Percentiles rank a stretch among this genome's conserved stretches.
Conservation (phyloP, 2,888 invertebrate species). For the Halictus ligatus region DNA sequence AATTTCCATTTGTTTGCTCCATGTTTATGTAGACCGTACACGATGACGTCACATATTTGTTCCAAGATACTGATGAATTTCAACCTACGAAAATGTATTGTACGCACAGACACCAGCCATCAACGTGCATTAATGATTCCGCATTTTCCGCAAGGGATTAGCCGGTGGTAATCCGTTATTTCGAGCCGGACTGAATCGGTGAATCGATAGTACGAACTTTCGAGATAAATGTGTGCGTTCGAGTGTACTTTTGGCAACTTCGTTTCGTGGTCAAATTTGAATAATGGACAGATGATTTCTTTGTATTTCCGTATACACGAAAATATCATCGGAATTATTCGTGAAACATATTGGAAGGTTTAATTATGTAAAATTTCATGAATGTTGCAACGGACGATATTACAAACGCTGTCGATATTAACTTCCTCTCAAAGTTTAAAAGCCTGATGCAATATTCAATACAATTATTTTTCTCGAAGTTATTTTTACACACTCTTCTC, state of each 20-base stretch:
- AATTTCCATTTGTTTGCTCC: not conserved
- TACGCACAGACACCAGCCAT: conserved; percentile 30
- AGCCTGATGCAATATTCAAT: not conserved
- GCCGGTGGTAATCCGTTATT: conserved; percentile 60
- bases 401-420: not conserved
- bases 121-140: conserved; percentile 55
- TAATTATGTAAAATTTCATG: not conserved
- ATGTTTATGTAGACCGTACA: too few relatives aligned
- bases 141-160: conserved; percentile 60
- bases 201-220: conserved; percentile 7
- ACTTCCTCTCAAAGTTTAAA: not conserved
- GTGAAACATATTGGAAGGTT: not conserved
- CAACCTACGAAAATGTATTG: conserved; percentile 6
- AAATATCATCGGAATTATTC: not conserved
- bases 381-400: not conserved
- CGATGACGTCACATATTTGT: not conserved
- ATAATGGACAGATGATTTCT: not conserved
- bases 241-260: conserved; percentile 6
- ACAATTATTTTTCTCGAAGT: not conserved
- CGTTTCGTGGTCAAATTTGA: not conserved
- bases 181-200: conserved; percentile 27
- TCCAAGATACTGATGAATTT: conserved; percentile 11
- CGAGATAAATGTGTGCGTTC: conserved; percentile 11
- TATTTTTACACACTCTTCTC: not conserved
- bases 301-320: not conserved